Percentiles rank a stretch among this genome's conserved stretches.
phyloP scores from a whole-genome alignment of 2,888 invertebrate genomes.

The Pogonocherus hispidulus region DNA sequence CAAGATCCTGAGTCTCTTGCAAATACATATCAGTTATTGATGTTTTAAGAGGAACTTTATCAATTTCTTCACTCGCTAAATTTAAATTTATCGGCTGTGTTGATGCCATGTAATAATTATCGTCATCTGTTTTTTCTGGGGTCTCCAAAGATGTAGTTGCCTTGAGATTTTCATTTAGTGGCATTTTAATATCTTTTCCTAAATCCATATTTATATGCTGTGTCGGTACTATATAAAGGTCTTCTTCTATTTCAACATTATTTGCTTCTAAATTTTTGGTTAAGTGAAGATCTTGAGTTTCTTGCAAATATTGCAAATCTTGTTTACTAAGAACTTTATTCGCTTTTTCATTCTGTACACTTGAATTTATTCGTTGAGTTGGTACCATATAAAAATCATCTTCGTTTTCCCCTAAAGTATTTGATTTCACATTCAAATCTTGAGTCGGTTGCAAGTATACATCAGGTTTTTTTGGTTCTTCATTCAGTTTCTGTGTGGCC shows the following conservation, averaged over 20 bases:
- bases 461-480: not conserved
- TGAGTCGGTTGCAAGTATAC: conserved; percentile 25
- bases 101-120: conserved; percentile 39
- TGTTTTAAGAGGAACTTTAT: not conserved
- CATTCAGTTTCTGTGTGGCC: conserved; percentile 49
- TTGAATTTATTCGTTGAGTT: not conserved
- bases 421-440: not conserved
- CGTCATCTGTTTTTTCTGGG: not conserved
- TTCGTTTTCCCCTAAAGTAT: not conserved
- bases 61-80: not conserved
- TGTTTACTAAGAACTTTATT: not conserved
- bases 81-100: conserved; percentile 5
- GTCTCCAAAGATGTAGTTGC: not conserved
- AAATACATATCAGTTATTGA: not conserved
- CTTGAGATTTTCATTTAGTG: not conserved
- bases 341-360: not conserved
- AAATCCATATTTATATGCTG: not conserved
- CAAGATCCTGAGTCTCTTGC: not conserved
- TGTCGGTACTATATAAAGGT: not conserved
- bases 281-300: not conserved
- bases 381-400: not conserved
- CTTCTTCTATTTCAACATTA: not conserved
- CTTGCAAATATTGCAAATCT: not conserved
- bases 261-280: not conserved
- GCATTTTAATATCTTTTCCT: too few relatives aligned